A percentile compares a stretch with the other conserved stretches of the same genome.
Conservation (phyloP, 2,113 vertebrate species). For the Lucifuga dentata region DNA sequence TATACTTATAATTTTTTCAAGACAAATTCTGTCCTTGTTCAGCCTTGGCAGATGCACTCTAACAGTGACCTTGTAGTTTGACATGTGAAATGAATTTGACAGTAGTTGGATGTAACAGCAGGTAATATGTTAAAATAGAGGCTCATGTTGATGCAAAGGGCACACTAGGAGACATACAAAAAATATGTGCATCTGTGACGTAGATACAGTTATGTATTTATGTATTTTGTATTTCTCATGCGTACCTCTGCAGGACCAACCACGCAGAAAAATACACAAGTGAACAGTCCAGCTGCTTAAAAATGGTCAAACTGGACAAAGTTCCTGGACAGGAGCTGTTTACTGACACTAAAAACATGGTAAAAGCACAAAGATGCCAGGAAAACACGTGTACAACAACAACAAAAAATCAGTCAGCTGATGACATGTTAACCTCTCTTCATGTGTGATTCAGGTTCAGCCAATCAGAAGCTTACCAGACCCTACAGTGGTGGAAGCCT, state of each 20-base stretch:
- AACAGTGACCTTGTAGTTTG: no score
- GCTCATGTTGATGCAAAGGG: no score
- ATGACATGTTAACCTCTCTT: not conserved
- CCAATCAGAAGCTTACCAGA: not conserved
- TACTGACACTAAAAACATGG: not conserved
- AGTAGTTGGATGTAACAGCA: no score
- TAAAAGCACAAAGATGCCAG: not conserved
- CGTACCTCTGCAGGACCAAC: not conserved
- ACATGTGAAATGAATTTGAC: no score
- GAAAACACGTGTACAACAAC: not conserved
- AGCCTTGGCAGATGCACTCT: no score
- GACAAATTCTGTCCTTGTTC: no score
- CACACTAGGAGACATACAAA: no score
- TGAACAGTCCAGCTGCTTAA: not conserved
- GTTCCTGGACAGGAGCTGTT: not conserved
- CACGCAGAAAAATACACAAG: not conserved
- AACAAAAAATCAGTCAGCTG: not conserved
- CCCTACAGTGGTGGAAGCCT: not conserved
- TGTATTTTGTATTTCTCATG: not conserved
- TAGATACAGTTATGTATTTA: not conserved
- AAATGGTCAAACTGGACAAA: not conserved
- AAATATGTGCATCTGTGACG: no score
- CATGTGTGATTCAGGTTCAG: not conserved
- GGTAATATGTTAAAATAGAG: no score
- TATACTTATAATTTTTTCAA: no score